Percentiles rank a stretch among this genome's conserved stretches.
These are phyloP conservation scores for Cossypha heuglini DNA, from an alignment of 2,797 vertebrate species.

Conservation along the genomic window DNA sequence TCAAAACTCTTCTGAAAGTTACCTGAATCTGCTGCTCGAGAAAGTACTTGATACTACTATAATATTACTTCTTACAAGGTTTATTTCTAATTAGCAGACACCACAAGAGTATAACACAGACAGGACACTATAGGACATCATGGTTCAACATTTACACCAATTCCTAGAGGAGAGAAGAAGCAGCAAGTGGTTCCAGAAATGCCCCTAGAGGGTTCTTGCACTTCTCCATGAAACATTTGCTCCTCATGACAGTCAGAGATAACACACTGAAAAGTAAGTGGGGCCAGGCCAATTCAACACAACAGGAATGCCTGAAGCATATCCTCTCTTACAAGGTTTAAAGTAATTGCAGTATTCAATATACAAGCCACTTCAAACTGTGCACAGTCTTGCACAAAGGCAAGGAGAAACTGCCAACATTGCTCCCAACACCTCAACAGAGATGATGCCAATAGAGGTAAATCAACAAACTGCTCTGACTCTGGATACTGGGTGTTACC, in stretches of 20 bases:
- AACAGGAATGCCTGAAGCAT: neutral
- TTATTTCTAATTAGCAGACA: neutral
- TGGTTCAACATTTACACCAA: neutral
- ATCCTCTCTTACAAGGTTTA: neutral
- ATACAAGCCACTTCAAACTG: neutral
- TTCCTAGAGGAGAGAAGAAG: neutral
- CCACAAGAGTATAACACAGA: accelerated
- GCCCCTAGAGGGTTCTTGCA: neutral
- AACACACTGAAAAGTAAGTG: neutral
- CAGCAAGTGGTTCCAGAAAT: neutral
- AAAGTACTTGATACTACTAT: neutral
- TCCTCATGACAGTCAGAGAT: neutral
- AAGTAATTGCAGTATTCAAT: neutral
- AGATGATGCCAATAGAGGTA: neutral
- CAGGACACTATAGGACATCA: neutral
- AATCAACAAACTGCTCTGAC: neutral
- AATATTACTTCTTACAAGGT: neutral
- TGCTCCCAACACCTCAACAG: neutral
- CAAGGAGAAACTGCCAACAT: neutral
- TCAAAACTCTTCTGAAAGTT: neutral
- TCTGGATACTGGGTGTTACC: neutral
- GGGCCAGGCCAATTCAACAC: neutral
- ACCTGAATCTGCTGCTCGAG: neutral
- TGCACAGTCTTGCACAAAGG: neutral
- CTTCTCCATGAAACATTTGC: neutral